phyloP scores from a whole-genome alignment of 2,113 vertebrate species.

The Alexandromys fortis region DNA sequence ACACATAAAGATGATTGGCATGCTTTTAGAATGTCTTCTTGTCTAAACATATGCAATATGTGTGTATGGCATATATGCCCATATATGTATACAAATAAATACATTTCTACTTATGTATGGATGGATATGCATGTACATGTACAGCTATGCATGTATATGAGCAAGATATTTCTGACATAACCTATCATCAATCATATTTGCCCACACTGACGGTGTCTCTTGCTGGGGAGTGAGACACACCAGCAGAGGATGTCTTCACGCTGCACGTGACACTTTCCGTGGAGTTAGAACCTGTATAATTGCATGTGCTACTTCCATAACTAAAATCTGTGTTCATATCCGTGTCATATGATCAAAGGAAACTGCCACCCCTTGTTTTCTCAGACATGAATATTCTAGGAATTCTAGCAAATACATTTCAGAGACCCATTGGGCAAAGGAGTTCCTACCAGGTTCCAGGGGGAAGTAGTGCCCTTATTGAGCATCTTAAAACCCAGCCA shows the following conservation, averaged over 20 bases:
- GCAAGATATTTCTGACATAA: neutral
- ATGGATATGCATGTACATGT: neutral
- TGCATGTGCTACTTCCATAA: neutral
- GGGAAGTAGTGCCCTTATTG: neutral
- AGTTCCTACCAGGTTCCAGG: neutral
- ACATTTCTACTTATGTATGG: neutral
- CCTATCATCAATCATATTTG: neutral
- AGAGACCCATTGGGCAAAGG: conserved; percentile 2
- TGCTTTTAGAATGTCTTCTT: conserved; percentile 42
- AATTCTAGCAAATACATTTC: neutral
- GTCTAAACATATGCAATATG: conserved; percentile 35
- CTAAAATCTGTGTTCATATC: conserved; percentile 7
- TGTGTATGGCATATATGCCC: neutral
- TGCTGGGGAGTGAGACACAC: neutral
- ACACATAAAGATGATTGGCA: neutral
- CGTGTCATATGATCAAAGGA: neutral
- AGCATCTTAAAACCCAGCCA: neutral
- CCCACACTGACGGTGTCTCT: neutral
- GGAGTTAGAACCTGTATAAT: neutral
- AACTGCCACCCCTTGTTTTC: neutral
- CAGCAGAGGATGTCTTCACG: neutral
- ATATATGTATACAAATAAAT: conserved; percentile 39
- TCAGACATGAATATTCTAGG: neutral
- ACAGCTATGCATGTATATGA: neutral
- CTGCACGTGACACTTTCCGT: neutral